Evolutionary conservation across 2,113 vertebrate genomes (phyloP).

Genomic region (Nasalis larvatus): DNA sequence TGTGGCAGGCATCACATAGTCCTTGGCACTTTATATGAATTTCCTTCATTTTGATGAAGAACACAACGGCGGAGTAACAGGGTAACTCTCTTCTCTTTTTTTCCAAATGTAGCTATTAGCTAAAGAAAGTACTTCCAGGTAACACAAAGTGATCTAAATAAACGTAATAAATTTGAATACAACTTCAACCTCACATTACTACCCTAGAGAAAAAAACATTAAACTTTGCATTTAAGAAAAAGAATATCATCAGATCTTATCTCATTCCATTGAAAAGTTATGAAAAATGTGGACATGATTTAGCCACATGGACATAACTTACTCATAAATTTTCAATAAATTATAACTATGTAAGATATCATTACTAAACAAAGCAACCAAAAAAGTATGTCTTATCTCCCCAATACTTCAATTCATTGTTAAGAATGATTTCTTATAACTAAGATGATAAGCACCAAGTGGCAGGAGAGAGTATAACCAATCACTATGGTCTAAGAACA

Average conservation of each 20-base stretch:
- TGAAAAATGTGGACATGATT: not conserved
- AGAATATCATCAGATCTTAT: not conserved
- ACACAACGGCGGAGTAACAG: not conserved
- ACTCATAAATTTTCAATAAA: conserved; percentile 6
- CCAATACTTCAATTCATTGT: conserved; percentile 8
- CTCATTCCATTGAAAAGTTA: conserved; percentile 26
- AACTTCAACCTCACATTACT: not conserved
- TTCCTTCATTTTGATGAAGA: not conserved
- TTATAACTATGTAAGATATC: conserved; percentile 10
- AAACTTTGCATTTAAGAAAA: not conserved
- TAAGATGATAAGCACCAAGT: not conserved
- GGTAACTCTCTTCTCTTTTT: not conserved
- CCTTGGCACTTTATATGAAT: not conserved
- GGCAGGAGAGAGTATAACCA: not conserved
- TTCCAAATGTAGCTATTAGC: not conserved
- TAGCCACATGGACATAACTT: not conserved
- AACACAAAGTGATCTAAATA: conserved; percentile 21
- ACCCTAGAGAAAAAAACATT: not conserved
- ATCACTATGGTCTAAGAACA: not conserved
- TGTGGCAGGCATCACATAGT: not conserved
- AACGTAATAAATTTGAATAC: not conserved
- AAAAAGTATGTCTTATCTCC: not conserved
- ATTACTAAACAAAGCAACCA: conserved; percentile 35
- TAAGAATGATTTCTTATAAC: not conserved
- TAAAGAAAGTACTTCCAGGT: not conserved